phyloP scores from a whole-genome alignment of 2,888 invertebrate species.

The Epinotia bilunana region DNA sequence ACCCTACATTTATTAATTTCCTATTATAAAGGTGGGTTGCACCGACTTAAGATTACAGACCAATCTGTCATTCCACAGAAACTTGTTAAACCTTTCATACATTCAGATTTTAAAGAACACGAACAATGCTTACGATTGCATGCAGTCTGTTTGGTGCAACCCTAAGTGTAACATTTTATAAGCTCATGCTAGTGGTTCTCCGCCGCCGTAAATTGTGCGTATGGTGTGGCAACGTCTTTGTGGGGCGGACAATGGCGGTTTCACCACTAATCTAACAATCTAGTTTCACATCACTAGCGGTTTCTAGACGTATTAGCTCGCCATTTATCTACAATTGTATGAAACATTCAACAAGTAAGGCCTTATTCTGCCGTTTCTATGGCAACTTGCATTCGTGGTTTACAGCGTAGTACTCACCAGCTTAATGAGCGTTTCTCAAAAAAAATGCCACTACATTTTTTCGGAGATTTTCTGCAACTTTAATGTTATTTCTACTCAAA shows the following conservation, averaged over 20 bases:
- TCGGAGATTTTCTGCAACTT: no score
- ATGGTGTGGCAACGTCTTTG: constrained; percentile 41
- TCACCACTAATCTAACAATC: constrained; percentile 44
- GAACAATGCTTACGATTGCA: no score
- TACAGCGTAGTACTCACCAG: no score
- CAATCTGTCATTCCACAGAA: no score
- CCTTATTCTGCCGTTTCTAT: constrained; percentile 21
- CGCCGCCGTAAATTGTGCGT: constrained; percentile 36
- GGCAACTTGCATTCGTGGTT: neutral
- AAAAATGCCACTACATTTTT: no score
- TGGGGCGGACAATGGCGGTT: constrained; percentile 38
- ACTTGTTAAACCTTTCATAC: no score
- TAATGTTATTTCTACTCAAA: no score
- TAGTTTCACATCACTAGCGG: constrained; percentile 45
- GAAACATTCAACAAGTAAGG: constrained; percentile 9
- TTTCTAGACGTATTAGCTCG: constrained; percentile 28
- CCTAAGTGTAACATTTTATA: neutral
- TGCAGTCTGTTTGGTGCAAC: no score
- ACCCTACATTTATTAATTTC: neutral
- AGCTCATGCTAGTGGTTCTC: constrained; percentile 11
- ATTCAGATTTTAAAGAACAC: no score
- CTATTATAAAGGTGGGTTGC: neutral
- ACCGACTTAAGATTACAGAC: no score
- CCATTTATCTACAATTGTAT: constrained; percentile 33
- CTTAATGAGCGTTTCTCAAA: no score